Evolutionary conservation across 2,888 invertebrate genomes (phyloP).

Genomic region (Agrochola lota): DNA sequence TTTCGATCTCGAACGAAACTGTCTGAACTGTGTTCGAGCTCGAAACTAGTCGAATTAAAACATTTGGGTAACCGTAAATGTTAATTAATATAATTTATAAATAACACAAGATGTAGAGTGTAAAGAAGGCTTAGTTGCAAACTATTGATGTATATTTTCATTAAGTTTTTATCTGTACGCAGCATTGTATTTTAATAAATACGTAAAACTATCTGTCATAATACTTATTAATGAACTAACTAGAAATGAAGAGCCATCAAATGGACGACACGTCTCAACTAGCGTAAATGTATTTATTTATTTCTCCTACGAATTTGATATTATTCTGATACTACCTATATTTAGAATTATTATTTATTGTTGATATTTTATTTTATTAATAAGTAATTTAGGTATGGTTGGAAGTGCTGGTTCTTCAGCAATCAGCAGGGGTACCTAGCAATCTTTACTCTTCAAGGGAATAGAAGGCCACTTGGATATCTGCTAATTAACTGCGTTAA

Average conservation of each 20-base stretch:
- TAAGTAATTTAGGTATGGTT: not conserved
- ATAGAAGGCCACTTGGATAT: constrained; percentile 26
- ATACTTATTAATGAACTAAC: constrained; percentile 27
- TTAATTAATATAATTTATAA: not conserved
- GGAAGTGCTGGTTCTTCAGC: not conserved
- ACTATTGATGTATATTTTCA: not conserved
- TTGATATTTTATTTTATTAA: constrained; percentile 12
- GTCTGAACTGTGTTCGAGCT: not conserved
- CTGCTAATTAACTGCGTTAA: not conserved
- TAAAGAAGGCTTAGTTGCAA: constrained; percentile 10
- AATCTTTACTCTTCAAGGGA: constrained; percentile 15
- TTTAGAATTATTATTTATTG: constrained; percentile 28
- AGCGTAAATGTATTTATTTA: constrained; percentile 28
- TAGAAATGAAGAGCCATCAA: constrained; percentile 24
- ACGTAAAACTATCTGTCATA: not conserved
- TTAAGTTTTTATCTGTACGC: constrained; percentile 11
- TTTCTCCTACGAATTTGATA: constrained; percentile 54
- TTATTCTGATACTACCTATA: constrained; percentile 44
- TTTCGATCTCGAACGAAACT: constrained; percentile 1
- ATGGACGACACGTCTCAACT: constrained; percentile 31
- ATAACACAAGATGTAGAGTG: not conserved
- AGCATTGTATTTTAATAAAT: constrained; percentile 20
- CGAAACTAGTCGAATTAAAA: not conserved
- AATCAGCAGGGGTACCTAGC: constrained; percentile 4
- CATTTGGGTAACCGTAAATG: not conserved